Evolutionary conservation across 2,113 vertebrate species (phyloP).

Genomic region (Phalacrocorax carbo): DNA sequence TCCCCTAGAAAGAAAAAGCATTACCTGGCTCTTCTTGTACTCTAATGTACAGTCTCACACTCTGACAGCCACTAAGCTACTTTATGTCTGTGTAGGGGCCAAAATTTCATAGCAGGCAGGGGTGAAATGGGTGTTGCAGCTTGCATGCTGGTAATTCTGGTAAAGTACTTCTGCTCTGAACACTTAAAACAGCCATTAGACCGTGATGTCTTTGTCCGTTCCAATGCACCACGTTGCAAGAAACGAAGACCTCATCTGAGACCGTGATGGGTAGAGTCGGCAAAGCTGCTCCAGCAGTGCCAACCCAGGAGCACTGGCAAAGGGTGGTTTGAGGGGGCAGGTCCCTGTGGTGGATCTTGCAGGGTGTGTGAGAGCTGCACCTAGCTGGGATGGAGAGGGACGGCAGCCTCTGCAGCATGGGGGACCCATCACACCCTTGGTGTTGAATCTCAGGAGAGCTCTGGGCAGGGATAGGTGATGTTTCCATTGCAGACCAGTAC

Average conservation of each 20-base stretch:
- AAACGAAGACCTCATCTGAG: background rate
- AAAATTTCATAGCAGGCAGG: background rate
- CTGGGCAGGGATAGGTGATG: background rate
- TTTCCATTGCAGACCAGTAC: background rate
- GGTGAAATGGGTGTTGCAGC: background rate
- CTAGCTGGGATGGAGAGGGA: background rate
- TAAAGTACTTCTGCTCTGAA: background rate
- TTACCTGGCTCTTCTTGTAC: background rate
- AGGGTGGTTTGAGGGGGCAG: background rate
- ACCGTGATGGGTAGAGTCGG: background rate
- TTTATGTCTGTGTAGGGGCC: background rate
- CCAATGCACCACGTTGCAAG: background rate
- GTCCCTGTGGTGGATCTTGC: background rate
- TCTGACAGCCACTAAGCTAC: background rate
- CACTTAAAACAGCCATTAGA: background rate
- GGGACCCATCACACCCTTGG: background rate
- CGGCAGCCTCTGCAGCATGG: background rate
- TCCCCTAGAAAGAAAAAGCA: background rate
- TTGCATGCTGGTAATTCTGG: background rate
- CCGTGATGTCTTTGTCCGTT: background rate
- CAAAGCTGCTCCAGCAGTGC: background rate
- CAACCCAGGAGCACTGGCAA: background rate
- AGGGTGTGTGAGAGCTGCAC: background rate
- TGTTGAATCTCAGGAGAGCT: background rate
- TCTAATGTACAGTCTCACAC: background rate